These are phyloP conservation scores for Carettochelys insculpta DNA, from an alignment of 2,113 vertebrate species.

Conservation along the genomic window DNA sequence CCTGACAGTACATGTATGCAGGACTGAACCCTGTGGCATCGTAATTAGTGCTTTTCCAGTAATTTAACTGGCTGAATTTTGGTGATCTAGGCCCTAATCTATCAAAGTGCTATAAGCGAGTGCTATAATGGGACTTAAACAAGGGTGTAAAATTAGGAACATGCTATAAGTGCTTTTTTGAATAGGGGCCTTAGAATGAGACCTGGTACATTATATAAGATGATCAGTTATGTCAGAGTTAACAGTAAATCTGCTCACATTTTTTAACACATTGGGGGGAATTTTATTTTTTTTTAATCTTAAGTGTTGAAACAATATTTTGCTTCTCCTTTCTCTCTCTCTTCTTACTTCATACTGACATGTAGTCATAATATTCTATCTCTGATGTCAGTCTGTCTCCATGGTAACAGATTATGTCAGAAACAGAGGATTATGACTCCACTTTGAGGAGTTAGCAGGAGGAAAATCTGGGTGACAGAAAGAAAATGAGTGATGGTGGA, in stretches of 20 bases:
- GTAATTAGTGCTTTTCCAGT: not conserved
- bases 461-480: conserved; percentile 59
- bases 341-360: conserved; percentile 64
- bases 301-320: not conserved
- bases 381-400: conserved; percentile 69
- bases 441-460: conserved; percentile 56
- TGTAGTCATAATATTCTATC: conserved; percentile 66
- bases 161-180: not conserved
- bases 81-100: not conserved
- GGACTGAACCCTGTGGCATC: not conserved
- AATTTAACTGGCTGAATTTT: not conserved
- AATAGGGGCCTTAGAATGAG: conserved; percentile 12
- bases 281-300: conserved; percentile 44
- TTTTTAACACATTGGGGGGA: conserved; percentile 19
- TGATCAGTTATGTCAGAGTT: conserved; percentile 18
- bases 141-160: not conserved
- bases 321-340: conserved; percentile 63
- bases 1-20: not conserved
- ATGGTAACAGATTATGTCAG: conserved; percentile 67
- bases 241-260: conserved; percentile 27
- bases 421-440: conserved; percentile 68
- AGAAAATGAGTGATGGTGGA: conserved; percentile 53
- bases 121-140: not conserved
- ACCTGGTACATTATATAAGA: not conserved
- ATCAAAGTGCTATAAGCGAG: not conserved